Percentiles rank a stretch among this genome's conserved stretches.
phyloP scores from a whole-genome alignment of 2,113 vertebrate genomes.

The Vidua macroura region DNA sequence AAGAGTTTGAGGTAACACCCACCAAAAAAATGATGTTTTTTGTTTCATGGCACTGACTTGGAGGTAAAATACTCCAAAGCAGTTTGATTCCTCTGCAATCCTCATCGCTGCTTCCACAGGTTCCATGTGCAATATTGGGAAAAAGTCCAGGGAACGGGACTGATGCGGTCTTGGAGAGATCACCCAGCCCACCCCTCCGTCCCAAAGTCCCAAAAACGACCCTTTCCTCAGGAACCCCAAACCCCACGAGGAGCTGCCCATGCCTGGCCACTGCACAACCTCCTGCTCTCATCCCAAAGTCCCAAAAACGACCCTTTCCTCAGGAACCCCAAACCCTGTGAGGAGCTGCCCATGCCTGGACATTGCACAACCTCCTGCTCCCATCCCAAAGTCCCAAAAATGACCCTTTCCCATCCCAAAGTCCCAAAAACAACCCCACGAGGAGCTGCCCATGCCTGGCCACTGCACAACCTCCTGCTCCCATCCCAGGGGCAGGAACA shows the following conservation, averaged over 20 bases:
- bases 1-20: not conserved
- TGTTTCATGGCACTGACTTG: not conserved
- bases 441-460: too few species aligned
- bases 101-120: not conserved
- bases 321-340: too few species aligned
- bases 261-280: accelerated
- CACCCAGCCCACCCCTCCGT: not conserved
- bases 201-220: not conserved
- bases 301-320: too few species aligned
- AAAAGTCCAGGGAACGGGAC: not conserved
- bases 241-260: not conserved
- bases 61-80: not conserved
- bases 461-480: too few species aligned
- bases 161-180: not conserved
- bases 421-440: too few species aligned
- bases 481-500: not conserved
- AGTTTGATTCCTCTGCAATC: not conserved
- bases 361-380: too few species aligned
- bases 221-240: not conserved
- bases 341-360: too few species aligned
- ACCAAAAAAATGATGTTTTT: accelerated
- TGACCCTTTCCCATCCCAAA: too few species aligned
- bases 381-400: too few species aligned
- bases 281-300: not conserved
- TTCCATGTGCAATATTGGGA: accelerated